phyloP scores from a whole-genome alignment of 2,113 vertebrate species.

The Ranitomeya variabilis region DNA sequence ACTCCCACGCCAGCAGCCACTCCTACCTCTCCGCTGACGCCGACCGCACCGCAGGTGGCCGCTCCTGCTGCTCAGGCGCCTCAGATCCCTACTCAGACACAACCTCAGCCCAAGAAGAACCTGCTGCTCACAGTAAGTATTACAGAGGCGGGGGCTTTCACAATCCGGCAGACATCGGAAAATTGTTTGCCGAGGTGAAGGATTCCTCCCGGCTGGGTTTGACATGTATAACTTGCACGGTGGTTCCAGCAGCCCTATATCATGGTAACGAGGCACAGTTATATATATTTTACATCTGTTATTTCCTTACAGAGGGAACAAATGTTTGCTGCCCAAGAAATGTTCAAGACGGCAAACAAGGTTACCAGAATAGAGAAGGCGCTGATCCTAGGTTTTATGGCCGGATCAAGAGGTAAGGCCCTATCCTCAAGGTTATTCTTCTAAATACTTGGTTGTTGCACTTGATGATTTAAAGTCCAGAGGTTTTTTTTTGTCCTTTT shows the following conservation, averaged over 20 bases:
- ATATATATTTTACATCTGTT: not conserved
- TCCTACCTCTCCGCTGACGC: conserved; percentile 84
- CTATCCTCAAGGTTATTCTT: not conserved
- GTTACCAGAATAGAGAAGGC: conserved; percentile 96
- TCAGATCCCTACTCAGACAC: conserved; percentile 79
- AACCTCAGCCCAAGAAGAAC: conserved; percentile 87
- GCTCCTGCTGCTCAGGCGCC: conserved; percentile 77
- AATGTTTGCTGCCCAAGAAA: conserved; percentile 96
- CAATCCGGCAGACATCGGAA: not conserved
- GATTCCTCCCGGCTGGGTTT: too few relatives aligned
- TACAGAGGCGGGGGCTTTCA: not conserved
- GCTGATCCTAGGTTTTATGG: conserved; percentile 98
- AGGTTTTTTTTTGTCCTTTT: not conserved
- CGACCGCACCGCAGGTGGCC: conserved; percentile 80
- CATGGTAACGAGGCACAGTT: not conserved
- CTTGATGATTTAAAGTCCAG: not conserved
- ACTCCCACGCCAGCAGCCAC: conserved; percentile 72
- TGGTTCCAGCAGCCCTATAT: not conserved
- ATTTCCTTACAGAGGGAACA: conserved; percentile 84
- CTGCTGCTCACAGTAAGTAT: conserved; percentile 88
- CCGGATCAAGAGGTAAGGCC: conserved; percentile 89
- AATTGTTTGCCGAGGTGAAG: too few relatives aligned
- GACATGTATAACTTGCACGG: too few relatives aligned
- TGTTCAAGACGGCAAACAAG: conserved; percentile 99
- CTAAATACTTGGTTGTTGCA: not conserved